Percentiles rank a stretch among this genome's conserved stretches.
phyloP scores from a whole-genome alignment of 2,888 invertebrate species.

The Spodoptera picta region DNA sequence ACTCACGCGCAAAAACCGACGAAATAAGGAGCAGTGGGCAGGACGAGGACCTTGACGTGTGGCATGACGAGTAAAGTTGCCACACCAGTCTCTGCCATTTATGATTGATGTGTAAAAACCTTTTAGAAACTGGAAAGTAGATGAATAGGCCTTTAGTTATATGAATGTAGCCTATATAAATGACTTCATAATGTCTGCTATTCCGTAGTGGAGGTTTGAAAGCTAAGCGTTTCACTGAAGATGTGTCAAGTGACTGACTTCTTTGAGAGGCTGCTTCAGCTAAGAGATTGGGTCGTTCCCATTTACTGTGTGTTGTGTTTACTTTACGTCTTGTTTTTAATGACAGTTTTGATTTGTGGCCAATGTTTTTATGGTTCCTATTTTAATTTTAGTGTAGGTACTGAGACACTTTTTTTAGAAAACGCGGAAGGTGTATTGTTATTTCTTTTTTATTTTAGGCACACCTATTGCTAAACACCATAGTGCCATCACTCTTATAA shows the following conservation, averaged over 20 bases:
- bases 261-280: constrained; percentile 7
- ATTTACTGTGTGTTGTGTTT: not conserved
- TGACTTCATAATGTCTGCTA: constrained; percentile 18
- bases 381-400: no score
- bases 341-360: not conserved
- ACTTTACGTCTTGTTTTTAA: not conserved
- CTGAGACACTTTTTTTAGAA: no score
- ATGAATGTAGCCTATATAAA: constrained; percentile 32
- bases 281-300: constrained; percentile 12
- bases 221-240: constrained; percentile 42
- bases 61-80: no score
- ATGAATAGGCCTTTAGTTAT: constrained; percentile 15
- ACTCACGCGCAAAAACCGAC: no score
- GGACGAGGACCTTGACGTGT: no score
- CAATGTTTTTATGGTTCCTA: no score
- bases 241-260: constrained; percentile 18
- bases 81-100: not conserved
- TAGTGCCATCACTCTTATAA: no score
- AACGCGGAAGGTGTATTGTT: no score
- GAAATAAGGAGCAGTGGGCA: no score
- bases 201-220: constrained; percentile 43
- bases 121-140: constrained; percentile 8
- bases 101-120: constrained; percentile 13
- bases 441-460: no score
- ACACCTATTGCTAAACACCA: no score